A percentile compares a stretch with the other conserved stretches of the same genome.
Conservation (phyloP, 2,888 invertebrate genomes). For the Ceriagrion tenellum region DNA sequence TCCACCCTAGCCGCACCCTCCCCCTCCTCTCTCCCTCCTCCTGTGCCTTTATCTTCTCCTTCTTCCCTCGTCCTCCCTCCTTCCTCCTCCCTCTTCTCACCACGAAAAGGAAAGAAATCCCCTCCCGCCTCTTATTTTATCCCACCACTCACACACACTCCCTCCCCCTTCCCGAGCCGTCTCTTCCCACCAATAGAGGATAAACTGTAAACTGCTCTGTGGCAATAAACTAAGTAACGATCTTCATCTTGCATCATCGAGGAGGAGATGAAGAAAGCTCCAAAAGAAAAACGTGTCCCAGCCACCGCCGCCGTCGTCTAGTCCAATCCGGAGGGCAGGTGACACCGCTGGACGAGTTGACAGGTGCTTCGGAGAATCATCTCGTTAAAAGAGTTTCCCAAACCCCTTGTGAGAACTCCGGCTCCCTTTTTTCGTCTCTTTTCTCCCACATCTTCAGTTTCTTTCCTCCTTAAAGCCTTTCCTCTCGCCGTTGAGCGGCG, state of each 20-base stretch:
- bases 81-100: not conserved
- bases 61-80: not conserved
- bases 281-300: not conserved
- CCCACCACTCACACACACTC: not conserved
- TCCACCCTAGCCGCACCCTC: not conserved
- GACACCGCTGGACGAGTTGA: slow-evolving; percentile 2
- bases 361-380: slow-evolving; percentile 59
- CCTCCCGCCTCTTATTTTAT: not conserved
- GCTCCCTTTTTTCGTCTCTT: not conserved
- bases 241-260: slow-evolving; percentile 64
- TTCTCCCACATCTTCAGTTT: not conserved
- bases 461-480: not conserved
- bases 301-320: not conserved
- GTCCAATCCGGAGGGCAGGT: slow-evolving; percentile 47
- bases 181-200: not conserved
- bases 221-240: slow-evolving; percentile 39
- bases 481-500: not conserved
- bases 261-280: not conserved
- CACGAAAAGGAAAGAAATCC: not conserved
- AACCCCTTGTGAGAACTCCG: not conserved
- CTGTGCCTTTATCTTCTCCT: not conserved
- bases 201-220: not conserved
- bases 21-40: not conserved
- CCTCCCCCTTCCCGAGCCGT: not conserved
- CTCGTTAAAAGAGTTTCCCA: slow-evolving; percentile 51